Percentiles rank a stretch among this genome's conserved stretches.
Evolutionary conservation across 2,797 vertebrate species (phyloP).

Genomic region (Momotus momota): DNA sequence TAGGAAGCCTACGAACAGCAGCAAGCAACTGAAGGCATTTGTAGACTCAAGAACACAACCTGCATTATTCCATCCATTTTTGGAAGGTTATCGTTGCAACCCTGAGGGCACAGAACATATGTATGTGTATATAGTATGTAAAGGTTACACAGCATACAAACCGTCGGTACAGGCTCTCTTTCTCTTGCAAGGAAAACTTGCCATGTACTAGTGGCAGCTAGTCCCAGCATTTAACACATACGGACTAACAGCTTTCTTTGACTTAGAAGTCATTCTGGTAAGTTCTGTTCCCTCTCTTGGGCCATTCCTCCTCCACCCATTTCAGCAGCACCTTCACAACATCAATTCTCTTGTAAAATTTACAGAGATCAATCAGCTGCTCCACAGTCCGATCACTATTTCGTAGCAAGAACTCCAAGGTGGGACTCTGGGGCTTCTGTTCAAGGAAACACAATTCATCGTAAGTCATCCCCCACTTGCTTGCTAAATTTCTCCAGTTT

Average conservation of each 20-base stretch:
- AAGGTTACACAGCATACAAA: conserved; percentile 34
- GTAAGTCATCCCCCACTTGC: conserved; percentile 98
- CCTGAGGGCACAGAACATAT: not conserved
- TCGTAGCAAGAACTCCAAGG: conserved; percentile 92
- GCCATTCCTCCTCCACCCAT: conserved; percentile 97
- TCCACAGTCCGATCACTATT: conserved; percentile 94
- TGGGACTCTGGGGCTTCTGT: conserved; percentile 92
- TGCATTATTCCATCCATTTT: not conserved
- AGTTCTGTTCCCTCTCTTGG: conserved; percentile 85
- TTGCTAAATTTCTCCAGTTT: conserved; percentile 99
- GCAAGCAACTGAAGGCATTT: conserved; percentile 1
- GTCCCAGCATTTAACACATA: not conserved
- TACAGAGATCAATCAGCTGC: conserved; percentile 94
- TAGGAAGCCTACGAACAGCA: not conserved
- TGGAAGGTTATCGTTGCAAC: conserved; percentile 11
- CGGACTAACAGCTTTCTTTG: not conserved
- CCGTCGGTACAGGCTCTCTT: not conserved
- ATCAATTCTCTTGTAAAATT: conserved; percentile 92
- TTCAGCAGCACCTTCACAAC: conserved; percentile 91
- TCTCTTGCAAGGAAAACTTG: conserved; percentile 1
- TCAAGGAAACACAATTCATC: conserved; percentile 96
- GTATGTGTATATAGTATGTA: conserved; percentile 3
- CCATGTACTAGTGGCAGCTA: not conserved
- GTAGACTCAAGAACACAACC: not conserved
- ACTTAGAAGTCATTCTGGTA: conserved; percentile 75